Base-by-base conservation (phyloP, 2,797 vertebrate genomes). In the Poeciliopsis turneri region DNA sequence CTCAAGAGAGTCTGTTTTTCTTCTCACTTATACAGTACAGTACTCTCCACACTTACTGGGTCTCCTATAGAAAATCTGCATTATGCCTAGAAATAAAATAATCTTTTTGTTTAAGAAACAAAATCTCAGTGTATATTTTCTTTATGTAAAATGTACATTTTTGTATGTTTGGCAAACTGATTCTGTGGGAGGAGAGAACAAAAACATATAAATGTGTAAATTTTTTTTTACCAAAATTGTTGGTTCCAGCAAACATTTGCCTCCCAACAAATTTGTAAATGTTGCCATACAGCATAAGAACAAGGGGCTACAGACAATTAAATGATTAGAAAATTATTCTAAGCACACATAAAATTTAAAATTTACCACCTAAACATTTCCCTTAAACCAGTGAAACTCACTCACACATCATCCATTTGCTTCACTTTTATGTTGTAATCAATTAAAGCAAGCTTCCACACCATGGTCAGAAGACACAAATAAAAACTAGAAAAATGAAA, bases 1-100 rank as follows among this genome's bases (percentile, higher is more conserved):
- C 75, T 84, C 69, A 82, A 68, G 76, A 74, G n/a, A 73, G 30
- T 78, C 25, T 20, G 75, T 28, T n/a, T 81, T 68, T 78, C 11
- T 78, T 57, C 51, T 74, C n/a, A 74, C 6, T 20, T 28, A 70
- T 53, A 25, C 51, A 53, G 23, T 10, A 3, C 28, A 28, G 6
- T 9, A 7, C 68, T 70, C 16, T 45, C 68, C 41, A 45, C 68
- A 45, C 13, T 16, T 10, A 70, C 23, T 70, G 13, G 2, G 25
- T 15, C 6, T 46, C 25, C 12, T 46, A 6, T 45, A 46, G 15
- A 70, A 28, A 23, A 46, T 46, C 0, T 46, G 43, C 25, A 70
- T 16, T 10, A 28, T 46, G 12, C 12, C 6, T 28, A 5, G 6
- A 11, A 41, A 41, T 43, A 28, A 46, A 28, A 70, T 28, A 70